These are phyloP conservation scores for Hirundo rustica DNA, from an alignment of 2,797 vertebrate species.

Conservation along the genomic window DNA sequence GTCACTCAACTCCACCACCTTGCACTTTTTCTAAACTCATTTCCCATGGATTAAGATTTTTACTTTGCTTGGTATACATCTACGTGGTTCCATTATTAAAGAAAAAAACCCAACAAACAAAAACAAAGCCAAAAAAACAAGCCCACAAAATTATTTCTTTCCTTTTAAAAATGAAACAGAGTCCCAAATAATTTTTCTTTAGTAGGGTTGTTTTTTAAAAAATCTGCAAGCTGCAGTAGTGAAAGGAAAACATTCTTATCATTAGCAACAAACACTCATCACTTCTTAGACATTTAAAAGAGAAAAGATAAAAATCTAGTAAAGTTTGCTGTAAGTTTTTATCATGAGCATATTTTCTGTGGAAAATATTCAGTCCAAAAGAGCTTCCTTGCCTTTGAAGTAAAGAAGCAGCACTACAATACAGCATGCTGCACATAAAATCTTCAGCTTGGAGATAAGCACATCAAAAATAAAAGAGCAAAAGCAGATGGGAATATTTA, in stretches of 20 bases:
- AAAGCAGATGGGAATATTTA: neutral
- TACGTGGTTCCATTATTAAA: neutral
- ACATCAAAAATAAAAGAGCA: neutral
- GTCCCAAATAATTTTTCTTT: neutral
- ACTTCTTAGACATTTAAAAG: neutral
- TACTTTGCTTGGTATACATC: neutral
- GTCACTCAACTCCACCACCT: neutral
- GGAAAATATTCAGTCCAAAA: neutral
- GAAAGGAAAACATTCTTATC: neutral
- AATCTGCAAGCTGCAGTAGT: neutral
- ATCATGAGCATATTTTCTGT: neutral
- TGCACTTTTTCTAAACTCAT: neutral
- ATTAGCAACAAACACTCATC: neutral
- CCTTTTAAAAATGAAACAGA: neutral
- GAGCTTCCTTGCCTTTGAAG: neutral
- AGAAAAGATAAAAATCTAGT: neutral
- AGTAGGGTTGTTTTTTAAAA: neutral
- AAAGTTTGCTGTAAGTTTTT: neutral
- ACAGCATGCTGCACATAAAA: neutral
- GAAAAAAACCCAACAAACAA: neutral
- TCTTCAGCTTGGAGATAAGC: slow-evolving; percentile 1
- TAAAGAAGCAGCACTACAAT: neutral
- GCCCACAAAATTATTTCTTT: neutral
- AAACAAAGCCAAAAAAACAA: neutral
- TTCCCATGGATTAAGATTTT: neutral